Evolutionary conservation across 2,888 invertebrate species (phyloP).

Genomic region (Philaethria dido): DNA sequence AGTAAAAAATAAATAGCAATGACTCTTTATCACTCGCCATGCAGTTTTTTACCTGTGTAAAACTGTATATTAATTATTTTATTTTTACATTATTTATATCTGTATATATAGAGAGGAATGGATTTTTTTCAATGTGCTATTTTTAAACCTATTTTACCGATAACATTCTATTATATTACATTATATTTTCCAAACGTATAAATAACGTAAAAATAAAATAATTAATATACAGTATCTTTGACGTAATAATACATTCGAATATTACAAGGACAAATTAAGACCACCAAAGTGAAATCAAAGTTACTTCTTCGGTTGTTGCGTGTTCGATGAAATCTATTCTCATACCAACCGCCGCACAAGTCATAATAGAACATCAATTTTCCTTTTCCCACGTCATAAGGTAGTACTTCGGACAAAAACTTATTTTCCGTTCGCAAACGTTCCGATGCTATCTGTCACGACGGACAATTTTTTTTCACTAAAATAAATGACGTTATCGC

Average conservation of each 20-base stretch:
- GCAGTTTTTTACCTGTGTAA: background rate
- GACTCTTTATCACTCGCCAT: background rate
- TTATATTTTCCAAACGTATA: background rate
- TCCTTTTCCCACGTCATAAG: conserved; percentile 55
- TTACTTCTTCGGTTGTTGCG: conserved; percentile 72
- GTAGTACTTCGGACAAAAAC: conserved; percentile 55
- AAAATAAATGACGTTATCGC: conserved; percentile 31
- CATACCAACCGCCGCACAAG: conserved; percentile 51
- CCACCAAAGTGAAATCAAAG: conserved; percentile 78
- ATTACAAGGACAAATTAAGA: conserved; percentile 54
- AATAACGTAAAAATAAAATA: background rate
- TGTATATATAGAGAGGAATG: too few relatives aligned
- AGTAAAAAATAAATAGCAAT: background rate
- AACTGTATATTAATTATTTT: too few relatives aligned
- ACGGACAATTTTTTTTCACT: conserved; percentile 46
- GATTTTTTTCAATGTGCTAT: too few relatives aligned
- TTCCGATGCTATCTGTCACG: conserved; percentile 62
- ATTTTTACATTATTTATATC: too few relatives aligned
- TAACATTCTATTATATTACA: too few relatives aligned
- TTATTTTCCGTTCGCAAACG: conserved; percentile 60
- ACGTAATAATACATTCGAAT: background rate
- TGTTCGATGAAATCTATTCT: conserved; percentile 73
- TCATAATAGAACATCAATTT: conserved; percentile 46
- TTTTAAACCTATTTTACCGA: too few relatives aligned
- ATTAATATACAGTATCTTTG: background rate